phyloP scores from a whole-genome alignment of 2,797 vertebrate genomes.

The Oophaga sylvatica region DNA sequence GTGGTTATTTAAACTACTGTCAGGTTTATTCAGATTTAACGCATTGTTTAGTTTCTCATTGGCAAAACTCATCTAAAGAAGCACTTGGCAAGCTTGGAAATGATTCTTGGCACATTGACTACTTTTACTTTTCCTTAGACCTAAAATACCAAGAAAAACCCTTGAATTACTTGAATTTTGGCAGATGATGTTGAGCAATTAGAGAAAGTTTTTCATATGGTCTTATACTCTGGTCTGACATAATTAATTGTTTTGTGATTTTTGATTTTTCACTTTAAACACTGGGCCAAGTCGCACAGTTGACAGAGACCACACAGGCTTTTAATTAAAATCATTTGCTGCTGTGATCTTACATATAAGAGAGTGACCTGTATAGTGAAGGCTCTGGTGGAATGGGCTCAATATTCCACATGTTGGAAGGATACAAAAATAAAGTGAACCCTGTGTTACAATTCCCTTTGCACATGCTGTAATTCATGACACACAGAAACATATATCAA shows the following conservation, averaged over 20 bases:
- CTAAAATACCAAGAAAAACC: constrained; percentile 76
- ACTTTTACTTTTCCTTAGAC: constrained; percentile 73
- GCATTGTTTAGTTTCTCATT: constrained; percentile 77
- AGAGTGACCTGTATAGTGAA: constrained; percentile 25
- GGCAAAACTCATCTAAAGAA: constrained; percentile 74
- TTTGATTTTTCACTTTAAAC: constrained; percentile 67
- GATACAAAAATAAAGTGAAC: constrained; percentile 36
- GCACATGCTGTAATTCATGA: constrained; percentile 46
- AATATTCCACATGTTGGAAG: constrained; percentile 44
- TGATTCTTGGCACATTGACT: constrained; percentile 74
- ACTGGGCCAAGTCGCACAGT: constrained; percentile 65
- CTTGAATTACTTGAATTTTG: constrained; percentile 70
- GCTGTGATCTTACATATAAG: constrained; percentile 58
- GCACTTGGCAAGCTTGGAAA: constrained; percentile 71
- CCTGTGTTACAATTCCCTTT: constrained; percentile 48
- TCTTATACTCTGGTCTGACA: constrained; percentile 66
- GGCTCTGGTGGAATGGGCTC: constrained; percentile 50
- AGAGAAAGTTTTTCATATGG: constrained; percentile 65
- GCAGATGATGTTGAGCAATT: constrained; percentile 63
- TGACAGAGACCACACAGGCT: constrained; percentile 64
- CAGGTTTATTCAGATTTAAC: constrained; percentile 71
- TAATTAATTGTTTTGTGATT: constrained; percentile 69
- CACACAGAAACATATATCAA: constrained; percentile 48
- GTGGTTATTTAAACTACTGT: constrained; percentile 67
- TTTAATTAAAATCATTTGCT: constrained; percentile 70